These are phyloP conservation scores for Noctua janthina DNA, from an alignment of 2,888 invertebrate species.

Conservation along the genomic window DNA sequence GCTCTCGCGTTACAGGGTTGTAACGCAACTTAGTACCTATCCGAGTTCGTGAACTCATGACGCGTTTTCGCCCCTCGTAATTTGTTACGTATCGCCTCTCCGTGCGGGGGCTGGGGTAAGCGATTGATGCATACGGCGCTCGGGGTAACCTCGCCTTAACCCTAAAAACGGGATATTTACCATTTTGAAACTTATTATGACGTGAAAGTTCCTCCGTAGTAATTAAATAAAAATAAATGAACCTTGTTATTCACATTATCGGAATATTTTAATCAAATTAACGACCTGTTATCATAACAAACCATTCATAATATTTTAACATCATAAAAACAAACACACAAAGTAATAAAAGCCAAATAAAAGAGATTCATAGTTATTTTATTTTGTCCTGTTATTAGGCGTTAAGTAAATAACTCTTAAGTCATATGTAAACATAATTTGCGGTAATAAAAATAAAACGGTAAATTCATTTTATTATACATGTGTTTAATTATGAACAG, in stretches of 20 bases:
- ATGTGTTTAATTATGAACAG: not conserved
- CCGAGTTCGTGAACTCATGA: too few relatives aligned
- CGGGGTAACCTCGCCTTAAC: too few relatives aligned
- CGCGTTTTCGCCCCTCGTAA: too few relatives aligned
- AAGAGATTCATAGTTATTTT: constrained; percentile 27
- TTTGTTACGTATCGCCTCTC: too few relatives aligned
- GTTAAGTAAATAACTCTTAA: not conserved
- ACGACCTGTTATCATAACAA: not conserved
- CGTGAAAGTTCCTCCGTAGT: not conserved
- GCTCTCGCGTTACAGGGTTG: too few relatives aligned
- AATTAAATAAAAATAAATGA: not conserved
- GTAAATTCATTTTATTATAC: not conserved
- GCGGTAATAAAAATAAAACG: not conserved
- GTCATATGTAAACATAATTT: constrained; percentile 12
- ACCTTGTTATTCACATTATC: not conserved
- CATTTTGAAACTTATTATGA: too few relatives aligned
- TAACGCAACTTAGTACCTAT: too few relatives aligned
- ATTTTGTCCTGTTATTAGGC: constrained; percentile 7
- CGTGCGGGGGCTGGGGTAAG: too few relatives aligned
- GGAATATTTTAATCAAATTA: constrained; percentile 36
- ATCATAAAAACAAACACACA: constrained; percentile 18
- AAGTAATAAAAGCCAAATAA: constrained; percentile 28
- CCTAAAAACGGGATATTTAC: too few relatives aligned
- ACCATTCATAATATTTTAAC: not conserved
- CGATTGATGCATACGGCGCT: too few relatives aligned